A percentile compares a stretch with the other conserved stretches of the same genome.
Evolutionary conservation across 1,140 invertebrate genomes (phyloP).

Genomic region (Xylocopa sonorina): DNA sequence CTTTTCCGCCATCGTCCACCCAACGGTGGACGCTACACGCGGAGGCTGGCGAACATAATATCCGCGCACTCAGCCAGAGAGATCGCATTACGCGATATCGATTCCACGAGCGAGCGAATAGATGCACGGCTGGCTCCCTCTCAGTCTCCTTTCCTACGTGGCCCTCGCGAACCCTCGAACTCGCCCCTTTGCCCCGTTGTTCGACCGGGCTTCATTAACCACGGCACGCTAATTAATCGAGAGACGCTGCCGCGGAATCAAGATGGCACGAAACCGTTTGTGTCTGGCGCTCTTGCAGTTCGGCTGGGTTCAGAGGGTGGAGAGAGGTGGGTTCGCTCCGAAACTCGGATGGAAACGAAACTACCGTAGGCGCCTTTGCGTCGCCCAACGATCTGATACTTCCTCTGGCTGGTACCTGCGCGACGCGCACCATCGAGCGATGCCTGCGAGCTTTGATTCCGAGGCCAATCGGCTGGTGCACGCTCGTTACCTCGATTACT

Average conservation of each 20-base stretch:
- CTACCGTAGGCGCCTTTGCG: conserved; percentile 26
- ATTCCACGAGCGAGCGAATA: conserved; percentile 42
- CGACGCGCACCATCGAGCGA: background rate
- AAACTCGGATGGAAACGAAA: conserved; percentile 41
- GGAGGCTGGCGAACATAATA: conserved; percentile 54
- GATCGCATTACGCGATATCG: conserved; percentile 70
- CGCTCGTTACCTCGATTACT: background rate
- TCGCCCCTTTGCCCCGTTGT: conserved; percentile 17
- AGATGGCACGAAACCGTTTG: conserved; percentile 54
- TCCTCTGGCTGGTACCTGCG: conserved; percentile 16
- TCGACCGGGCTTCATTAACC: conserved; percentile 66
- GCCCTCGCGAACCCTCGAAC: background rate
- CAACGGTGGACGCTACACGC: background rate
- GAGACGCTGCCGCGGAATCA: conserved; percentile 54
- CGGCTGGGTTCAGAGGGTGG: background rate
- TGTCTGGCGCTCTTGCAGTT: background rate
- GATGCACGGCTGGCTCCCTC: background rate
- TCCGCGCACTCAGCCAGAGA: conserved; percentile 47
- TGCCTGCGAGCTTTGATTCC: conserved; percentile 7
- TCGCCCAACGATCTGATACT: conserved; percentile 54
- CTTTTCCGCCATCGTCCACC: background rate
- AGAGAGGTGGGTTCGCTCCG: too few relatives aligned
- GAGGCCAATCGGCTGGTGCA: background rate
- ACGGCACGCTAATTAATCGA: conserved; percentile 71
- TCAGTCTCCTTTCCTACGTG: background rate